A percentile compares a stretch with the other conserved stretches of the same genome.
These are phyloP conservation scores for Temnothorax nylanderi DNA, from an alignment of 1,140 invertebrate genomes.

Conservation along the genomic window DNA sequence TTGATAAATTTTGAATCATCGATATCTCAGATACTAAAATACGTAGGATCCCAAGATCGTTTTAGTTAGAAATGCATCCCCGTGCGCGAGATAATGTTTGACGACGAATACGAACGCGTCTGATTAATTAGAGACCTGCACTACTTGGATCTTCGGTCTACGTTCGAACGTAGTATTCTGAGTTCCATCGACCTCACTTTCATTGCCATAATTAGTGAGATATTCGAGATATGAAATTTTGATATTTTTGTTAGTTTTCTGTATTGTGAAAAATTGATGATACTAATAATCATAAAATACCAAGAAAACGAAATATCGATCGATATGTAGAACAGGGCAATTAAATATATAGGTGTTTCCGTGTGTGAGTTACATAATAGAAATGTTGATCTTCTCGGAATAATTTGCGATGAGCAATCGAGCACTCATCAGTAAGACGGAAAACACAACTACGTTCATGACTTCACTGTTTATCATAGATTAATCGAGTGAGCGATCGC, in stretches of 20 bases:
- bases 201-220: background rate
- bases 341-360: background rate
- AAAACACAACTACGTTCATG: background rate
- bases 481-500: background rate
- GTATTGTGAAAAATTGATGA: background rate
- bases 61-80: background rate
- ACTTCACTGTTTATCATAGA: slow-evolving; percentile 24
- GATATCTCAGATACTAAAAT: background rate
- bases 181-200: background rate
- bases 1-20: background rate
- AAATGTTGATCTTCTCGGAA: background rate
- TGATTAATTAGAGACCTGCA: slow-evolving; percentile 33
- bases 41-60: background rate
- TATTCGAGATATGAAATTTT: background rate
- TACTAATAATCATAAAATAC: background rate
- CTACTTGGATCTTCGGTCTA: slow-evolving; percentile 27
- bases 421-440: background rate
- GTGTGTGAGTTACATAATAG: background rate
- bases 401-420: slow-evolving; percentile 30
- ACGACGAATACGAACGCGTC: background rate
- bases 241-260: background rate
- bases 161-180: background rate
- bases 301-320: background rate
- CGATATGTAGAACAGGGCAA: background rate
- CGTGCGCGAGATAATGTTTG: background rate